Base-by-base conservation (phyloP, 1,140 invertebrate genomes). In the Stratiolaelaps scimitus region DNA sequence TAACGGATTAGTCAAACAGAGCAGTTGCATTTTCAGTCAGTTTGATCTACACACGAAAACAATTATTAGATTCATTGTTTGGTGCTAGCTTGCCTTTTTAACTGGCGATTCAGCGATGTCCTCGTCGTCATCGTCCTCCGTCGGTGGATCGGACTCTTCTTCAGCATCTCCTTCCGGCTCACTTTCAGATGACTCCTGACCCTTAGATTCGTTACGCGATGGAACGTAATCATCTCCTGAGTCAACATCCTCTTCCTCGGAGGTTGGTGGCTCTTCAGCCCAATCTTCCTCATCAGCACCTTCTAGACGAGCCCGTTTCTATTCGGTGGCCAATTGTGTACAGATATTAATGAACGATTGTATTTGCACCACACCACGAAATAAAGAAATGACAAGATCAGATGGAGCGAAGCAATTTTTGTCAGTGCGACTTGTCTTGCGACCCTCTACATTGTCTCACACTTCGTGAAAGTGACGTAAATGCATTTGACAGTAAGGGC, bases 171-270 rank as follows among this genome's bases (percentile, higher is more conserved):
- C 53, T 17, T 60, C 53, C 10, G 34, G 34, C 5, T 60, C 53
- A 34, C 15, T 28, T 6, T 20, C 23, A 26, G 26, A 60, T 6
- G 26, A 29, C 1, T 60, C 53, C 1, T 60, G 26, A 1, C 15
- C 17, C 26, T 60, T 34, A 13, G 26, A 29, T 26, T 26, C 53
- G 53, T 60, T 23, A 29, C 34, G 15, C 34, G 17, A 17, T 2
- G 53, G 53, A 17, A 29, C 23, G 53, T 60, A 60, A 26, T 60
- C 53, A 23, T 60, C 53, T 26, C 53, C 53, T 5, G 53, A 60
- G 4, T 26, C 26, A 2, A 60, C 53, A 34, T 60, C 53, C 10
- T 60, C 53, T 10, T 60, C 53, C 53, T 60, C 53, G 13, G 53
- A 60, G 15, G 15, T 34, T 2, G 23, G 53, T 26, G 15, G 47